Evolutionary conservation across 1,140 invertebrate genomes (phyloP).

Genomic region (Drosophila littoralis): DNA sequence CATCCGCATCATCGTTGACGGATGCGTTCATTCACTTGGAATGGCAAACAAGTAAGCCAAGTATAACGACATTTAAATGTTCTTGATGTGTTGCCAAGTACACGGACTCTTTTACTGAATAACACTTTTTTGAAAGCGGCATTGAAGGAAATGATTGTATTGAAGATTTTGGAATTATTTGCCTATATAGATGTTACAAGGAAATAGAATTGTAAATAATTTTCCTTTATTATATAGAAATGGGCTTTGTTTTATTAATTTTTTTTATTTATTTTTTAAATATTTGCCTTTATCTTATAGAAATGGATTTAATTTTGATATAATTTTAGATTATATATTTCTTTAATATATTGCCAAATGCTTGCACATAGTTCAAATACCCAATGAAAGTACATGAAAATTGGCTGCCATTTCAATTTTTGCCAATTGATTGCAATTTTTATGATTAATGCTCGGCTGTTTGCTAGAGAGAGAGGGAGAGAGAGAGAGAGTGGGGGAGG

Average conservation of each 20-base stretch:
- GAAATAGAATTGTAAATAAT: too few species aligned
- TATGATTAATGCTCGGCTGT: conserved; percentile 59
- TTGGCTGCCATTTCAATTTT: conserved; percentile 41
- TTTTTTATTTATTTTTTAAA: background rate
- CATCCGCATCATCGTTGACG: conserved; percentile 43
- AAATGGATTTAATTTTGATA: background rate
- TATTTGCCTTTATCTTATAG: background rate
- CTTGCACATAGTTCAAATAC: background rate
- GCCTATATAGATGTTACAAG: too few species aligned
- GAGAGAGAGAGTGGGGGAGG: background rate
- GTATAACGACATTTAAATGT: conserved; percentile 44
- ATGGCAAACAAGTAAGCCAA: conserved; percentile 43
- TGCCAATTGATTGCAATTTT: conserved; percentile 76
- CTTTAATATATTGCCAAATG: background rate
- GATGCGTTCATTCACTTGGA: conserved; percentile 70
- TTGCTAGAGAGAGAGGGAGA: background rate
- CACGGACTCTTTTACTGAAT: background rate
- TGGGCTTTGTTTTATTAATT: too few species aligned
- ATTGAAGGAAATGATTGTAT: too few species aligned
- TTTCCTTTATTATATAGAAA: too few species aligned
- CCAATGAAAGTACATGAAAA: conserved; percentile 11
- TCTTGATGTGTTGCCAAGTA: conserved; percentile 2
- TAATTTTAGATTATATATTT: background rate
- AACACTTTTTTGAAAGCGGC: too few species aligned
- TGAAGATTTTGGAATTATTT: too few species aligned